phyloP scores from a whole-genome alignment of 2,888 invertebrate species.

The Odontocolon sp. region DNA sequence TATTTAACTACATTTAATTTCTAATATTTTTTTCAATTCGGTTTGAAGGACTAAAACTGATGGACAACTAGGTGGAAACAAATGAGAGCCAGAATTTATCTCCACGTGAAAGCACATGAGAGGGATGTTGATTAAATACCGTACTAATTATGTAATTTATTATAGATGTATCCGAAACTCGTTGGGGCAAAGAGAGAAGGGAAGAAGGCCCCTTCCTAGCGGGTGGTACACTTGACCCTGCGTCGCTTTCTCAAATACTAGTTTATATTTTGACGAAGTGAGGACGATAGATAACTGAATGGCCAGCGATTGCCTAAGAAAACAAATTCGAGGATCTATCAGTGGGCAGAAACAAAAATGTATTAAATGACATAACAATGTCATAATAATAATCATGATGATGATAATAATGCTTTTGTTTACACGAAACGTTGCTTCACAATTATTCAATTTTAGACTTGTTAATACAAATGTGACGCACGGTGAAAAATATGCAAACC shows the following conservation, averaged over 20 bases:
- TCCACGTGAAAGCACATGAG: background rate
- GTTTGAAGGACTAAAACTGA: background rate
- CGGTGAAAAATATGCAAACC: background rate
- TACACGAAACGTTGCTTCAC: too few species aligned
- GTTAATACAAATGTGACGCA: background rate
- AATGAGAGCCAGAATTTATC: background rate
- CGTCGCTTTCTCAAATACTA: constrained; percentile 38
- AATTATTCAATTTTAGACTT: too few species aligned
- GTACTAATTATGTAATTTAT: constrained; percentile 77
- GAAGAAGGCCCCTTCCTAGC: constrained; percentile 39
- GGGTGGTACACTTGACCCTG: constrained; percentile 48
- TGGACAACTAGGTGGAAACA: background rate
- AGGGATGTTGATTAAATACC: constrained; percentile 71
- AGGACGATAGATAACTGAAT: constrained; percentile 41
- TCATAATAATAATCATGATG: too few species aligned
- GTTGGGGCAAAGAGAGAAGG: background rate
- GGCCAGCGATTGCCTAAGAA: constrained; percentile 17
- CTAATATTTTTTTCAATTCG: background rate
- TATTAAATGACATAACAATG: constrained; percentile 8
- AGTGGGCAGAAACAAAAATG: constrained; percentile 10
- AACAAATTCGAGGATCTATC: constrained; percentile 5
- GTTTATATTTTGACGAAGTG: constrained; percentile 51
- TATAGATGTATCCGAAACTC: constrained; percentile 51
- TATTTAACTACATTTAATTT: too few species aligned
- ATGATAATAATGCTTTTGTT: too few species aligned